Evolutionary conservation across 2,797 vertebrate genomes (phyloP).

Genomic region (Sebastes hubbsi): DNA sequence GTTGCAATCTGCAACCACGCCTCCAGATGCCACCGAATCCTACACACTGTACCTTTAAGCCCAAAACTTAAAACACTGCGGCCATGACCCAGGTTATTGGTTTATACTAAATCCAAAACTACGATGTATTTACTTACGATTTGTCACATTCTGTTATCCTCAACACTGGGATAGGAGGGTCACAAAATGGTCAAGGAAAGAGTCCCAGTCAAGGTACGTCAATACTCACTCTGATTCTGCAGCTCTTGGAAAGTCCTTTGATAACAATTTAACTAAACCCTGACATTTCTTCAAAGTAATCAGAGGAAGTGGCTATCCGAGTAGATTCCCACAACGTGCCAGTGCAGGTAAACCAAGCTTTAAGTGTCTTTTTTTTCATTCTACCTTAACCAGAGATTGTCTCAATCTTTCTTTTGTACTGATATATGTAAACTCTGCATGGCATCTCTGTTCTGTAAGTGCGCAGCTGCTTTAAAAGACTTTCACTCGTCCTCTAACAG

Average conservation of each 20-base stretch:
- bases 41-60: slow-evolving; percentile 1
- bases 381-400: neutral
- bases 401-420: slow-evolving; percentile 8
- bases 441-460: slow-evolving; percentile 36
- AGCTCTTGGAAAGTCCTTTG: slow-evolving; percentile 27
- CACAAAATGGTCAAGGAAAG: slow-evolving; percentile 84
- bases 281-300: slow-evolving; percentile 87
- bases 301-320: slow-evolving; percentile 81
- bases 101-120: neutral
- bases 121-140: neutral
- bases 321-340: slow-evolving; percentile 77
- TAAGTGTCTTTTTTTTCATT: slow-evolving; percentile 15
- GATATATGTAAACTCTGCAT: slow-evolving; percentile 49
- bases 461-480: slow-evolving; percentile 46
- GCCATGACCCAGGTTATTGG: neutral
- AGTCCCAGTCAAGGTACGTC: slow-evolving; percentile 85
- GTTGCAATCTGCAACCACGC: too few relatives aligned
- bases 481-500: slow-evolving; percentile 17
- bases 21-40: too few relatives aligned
- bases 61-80: neutral
- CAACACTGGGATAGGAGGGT: slow-evolving; percentile 81
- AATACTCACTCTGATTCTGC: slow-evolving; percentile 9
- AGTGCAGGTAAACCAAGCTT: slow-evolving; percentile 83
- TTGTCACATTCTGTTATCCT: slow-evolving; percentile 14
- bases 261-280: slow-evolving; percentile 57